These are phyloP conservation scores for Phyllotis vaccarum DNA, from an alignment of 2,797 vertebrate genomes.

Conservation along the genomic window DNA sequence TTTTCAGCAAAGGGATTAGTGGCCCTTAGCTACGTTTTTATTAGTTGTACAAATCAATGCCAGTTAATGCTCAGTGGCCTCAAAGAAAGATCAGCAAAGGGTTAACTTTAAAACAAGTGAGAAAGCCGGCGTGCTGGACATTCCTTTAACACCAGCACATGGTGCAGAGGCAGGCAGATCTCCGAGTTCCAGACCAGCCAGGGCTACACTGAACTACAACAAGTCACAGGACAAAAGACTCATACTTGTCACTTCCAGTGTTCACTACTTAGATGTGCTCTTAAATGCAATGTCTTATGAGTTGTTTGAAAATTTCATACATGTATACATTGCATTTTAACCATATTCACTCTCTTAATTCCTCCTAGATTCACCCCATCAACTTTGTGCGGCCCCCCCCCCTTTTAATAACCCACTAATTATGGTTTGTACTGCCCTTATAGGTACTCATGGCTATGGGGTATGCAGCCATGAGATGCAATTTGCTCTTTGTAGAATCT, in stretches of 20 bases:
- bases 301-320: not conserved
- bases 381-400: not conserved
- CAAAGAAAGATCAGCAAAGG: not conserved
- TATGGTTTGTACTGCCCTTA: not conserved
- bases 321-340: not conserved
- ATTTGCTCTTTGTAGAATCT: not conserved
- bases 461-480: not conserved
- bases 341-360: not conserved
- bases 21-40: not conserved
- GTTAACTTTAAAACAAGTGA: not conserved
- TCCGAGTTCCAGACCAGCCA: not conserved
- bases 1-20: not conserved
- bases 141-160: not conserved
- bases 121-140: too few species aligned
- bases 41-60: not conserved
- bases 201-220: not conserved
- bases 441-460: not conserved
- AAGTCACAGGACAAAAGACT: constrained; percentile 27
- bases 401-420: not conserved
- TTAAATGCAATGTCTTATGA: not conserved
- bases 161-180: not conserved
- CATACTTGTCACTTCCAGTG: not conserved
- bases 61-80: not conserved
- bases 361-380: not conserved
- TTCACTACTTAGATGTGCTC: not conserved